Evolutionary conservation across 1,140 invertebrate genomes (phyloP), one percentile per base, ranked within the genome.

Genomic region (Brachionus paranguensis): DNA sequence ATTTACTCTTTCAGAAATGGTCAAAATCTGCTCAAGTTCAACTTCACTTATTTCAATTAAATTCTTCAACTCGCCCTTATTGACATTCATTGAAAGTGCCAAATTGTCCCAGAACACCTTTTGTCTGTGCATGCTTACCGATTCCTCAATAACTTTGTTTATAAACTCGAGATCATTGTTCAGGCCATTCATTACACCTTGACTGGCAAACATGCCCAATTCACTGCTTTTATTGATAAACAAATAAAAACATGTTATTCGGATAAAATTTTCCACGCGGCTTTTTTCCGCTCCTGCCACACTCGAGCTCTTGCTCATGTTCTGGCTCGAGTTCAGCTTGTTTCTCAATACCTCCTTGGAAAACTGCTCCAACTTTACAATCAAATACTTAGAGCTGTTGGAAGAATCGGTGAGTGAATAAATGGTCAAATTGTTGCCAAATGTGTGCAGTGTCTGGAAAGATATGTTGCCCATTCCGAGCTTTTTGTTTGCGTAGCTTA

Each of bases 211-310:
- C 27, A 50, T 33, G 27, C 72, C 41, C 27, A 55, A 41, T 81
- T 60, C 50, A 14, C 5, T 33, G 6, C 27, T 64, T 68, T 64
- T 68, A 47, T 68, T 81, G 0, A 81, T 81, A 11, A 64, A 81
- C 20, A 81, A 27, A 47, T 81, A 81, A 64, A 81, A 81, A 11
- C 78, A 81, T 27, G 78, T 81, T 43, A 81, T 81, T 47, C 78
- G 20, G 14, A 81, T 68, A 12, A 50, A 76, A 27, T 20, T 50
- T 29, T 76, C 72, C 27, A 27, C 1, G 14, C 45, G 33, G 33
- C 17, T 41, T 17, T 68, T 68, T n/a, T 33, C 65, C 24, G 29
- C 12, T n/a, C 33, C n/a, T 0, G 12, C 4, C 3, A 29, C 12
- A 14, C 14, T 68, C 10, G n/a, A 68, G 3, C 12, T 33, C n/a